Percentiles rank a stretch among this genome's conserved stretches.
phyloP scores from a whole-genome alignment of 2,797 vertebrate species.

The Crenuchus spilurus region DNA sequence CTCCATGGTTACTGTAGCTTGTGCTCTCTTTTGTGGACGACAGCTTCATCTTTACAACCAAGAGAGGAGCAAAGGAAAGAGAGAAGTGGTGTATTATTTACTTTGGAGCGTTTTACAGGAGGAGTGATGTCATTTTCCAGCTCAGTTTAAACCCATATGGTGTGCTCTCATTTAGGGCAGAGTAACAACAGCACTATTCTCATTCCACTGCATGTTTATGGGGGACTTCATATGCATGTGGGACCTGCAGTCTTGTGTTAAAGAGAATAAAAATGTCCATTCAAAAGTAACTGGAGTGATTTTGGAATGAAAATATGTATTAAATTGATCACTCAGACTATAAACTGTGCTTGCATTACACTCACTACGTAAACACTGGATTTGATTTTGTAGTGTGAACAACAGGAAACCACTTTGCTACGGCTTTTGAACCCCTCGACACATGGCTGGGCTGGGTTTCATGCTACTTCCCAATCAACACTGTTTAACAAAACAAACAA shows the following conservation, averaged over 20 bases:
- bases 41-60: conserved; percentile 27
- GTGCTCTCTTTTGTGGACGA: conserved; percentile 29
- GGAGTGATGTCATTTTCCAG: conserved; percentile 64
- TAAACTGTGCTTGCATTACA: neutral
- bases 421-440: conserved; percentile 17
- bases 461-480: conserved; percentile 3
- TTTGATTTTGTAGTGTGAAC: conserved; percentile 12
- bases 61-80: conserved; percentile 11
- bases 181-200: neutral
- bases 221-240: neutral
- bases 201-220: neutral
- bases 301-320: neutral
- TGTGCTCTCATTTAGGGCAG: neutral
- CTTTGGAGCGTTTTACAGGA: conserved; percentile 60
- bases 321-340: neutral
- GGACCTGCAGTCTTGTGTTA: neutral
- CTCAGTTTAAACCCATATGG: conserved; percentile 47
- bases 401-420: conserved; percentile 36
- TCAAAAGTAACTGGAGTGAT: conserved; percentile 2
- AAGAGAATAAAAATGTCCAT: neutral
- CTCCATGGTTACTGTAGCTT: conserved; percentile 42
- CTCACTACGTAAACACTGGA: conserved; percentile 7
- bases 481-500: conserved; percentile 24
- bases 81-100: conserved; percentile 63
- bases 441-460: conserved; percentile 4